Percentiles rank a stretch among this genome's conserved stretches.
phyloP scores from a whole-genome alignment of 2,888 invertebrate genomes.

The Oscheius sp. region DNA sequence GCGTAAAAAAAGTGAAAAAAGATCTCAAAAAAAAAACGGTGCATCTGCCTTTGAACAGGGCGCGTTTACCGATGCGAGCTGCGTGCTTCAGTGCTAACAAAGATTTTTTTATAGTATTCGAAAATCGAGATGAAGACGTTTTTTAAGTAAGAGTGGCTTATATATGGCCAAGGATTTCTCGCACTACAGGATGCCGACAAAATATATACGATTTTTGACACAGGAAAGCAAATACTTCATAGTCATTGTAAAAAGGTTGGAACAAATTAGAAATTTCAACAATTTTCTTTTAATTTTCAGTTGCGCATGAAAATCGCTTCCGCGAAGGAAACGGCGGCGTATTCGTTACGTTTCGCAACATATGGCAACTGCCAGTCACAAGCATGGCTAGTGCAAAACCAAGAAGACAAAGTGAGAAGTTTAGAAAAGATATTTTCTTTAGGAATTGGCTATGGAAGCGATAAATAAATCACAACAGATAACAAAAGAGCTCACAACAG shows the following conservation, averaged over 20 bases:
- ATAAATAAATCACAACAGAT: neutral
- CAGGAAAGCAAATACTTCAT: neutral
- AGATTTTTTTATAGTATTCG: too few species aligned
- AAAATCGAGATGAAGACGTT: neutral
- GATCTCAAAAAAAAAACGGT: too few species aligned
- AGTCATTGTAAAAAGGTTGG: neutral
- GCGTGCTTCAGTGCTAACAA: too few species aligned
- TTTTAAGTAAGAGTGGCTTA: neutral
- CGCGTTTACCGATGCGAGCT: too few species aligned
- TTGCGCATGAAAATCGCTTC: slow-evolving; percentile 2
- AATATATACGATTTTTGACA: slow-evolving; percentile 10
- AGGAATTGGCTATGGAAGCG: neutral
- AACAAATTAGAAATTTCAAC: neutral
- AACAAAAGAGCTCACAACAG: neutral
- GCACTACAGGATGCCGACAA: slow-evolving; percentile 19
- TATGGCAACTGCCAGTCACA: slow-evolving; percentile 14
- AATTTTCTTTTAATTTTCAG: too few species aligned
- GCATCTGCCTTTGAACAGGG: too few species aligned
- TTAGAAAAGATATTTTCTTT: neutral
- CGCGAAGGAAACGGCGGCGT: slow-evolving; percentile 1
- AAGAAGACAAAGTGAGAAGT: neutral
- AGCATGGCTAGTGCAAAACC: slow-evolving; percentile 5
- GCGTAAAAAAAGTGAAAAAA: too few species aligned
- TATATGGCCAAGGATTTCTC: slow-evolving; percentile 7
- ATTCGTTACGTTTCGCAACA: slow-evolving; percentile 8